Evolutionary conservation across 2,113 vertebrate species (phyloP).

Genomic region (Salvator merianae): DNA sequence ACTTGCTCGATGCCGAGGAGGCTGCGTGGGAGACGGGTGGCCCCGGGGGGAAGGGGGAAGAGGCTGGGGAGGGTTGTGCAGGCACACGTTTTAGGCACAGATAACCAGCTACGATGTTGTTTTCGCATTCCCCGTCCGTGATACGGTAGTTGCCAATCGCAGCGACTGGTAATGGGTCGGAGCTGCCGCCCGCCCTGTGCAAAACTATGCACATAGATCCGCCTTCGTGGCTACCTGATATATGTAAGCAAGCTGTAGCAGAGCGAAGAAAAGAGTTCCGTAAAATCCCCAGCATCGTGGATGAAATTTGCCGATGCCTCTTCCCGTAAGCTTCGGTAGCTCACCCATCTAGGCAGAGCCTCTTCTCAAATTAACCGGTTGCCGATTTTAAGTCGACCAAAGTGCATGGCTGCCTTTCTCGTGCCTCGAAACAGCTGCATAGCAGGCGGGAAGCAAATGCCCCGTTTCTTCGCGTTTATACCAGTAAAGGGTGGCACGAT

Average conservation of each 20-base stretch:
- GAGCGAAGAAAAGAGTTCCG: background rate
- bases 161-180: background rate
- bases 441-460: background rate
- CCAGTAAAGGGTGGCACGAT: background rate
- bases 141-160: background rate
- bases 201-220: no score
- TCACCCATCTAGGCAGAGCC: background rate
- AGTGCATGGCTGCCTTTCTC: background rate
- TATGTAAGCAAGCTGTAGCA: background rate
- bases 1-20: background rate
- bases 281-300: background rate
- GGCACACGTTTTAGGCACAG: background rate
- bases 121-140: background rate
- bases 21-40: background rate
- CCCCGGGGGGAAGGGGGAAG: background rate
- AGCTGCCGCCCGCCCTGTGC: background rate
- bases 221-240: background rate
- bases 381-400: background rate
- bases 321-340: background rate
- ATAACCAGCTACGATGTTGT: background rate
- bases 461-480: background rate
- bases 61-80: background rate
- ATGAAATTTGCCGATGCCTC: background rate
- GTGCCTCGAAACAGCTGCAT: background rate
- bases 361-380: background rate